These are phyloP conservation scores for Castor canadensis DNA, from an alignment of 2,113 vertebrate species.

Conservation along the genomic window DNA sequence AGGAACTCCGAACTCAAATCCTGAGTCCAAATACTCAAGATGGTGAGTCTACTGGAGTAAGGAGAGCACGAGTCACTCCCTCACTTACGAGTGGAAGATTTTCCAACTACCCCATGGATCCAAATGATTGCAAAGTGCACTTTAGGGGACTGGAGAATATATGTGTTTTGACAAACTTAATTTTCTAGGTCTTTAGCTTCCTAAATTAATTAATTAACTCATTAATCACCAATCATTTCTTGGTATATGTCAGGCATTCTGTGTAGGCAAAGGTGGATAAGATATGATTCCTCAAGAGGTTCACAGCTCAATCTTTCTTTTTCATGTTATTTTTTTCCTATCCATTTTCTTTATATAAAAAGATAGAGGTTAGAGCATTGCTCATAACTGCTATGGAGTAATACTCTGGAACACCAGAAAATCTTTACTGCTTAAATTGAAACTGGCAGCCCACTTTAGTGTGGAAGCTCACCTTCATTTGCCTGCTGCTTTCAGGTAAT, in stretches of 20 bases:
- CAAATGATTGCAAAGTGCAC: background rate
- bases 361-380: background rate
- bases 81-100: background rate
- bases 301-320: background rate
- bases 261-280: background rate
- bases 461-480: background rate
- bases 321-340: background rate
- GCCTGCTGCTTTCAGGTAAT: background rate
- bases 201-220: background rate
- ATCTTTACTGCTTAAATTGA: background rate
- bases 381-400: background rate
- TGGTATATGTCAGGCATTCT: background rate
- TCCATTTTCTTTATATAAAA: background rate
- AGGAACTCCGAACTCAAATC: conserved; percentile 88
- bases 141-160: conserved; percentile 2
- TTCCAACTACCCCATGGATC: background rate
- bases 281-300: background rate
- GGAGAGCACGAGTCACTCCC: background rate
- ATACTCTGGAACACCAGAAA: background rate
- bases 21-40: conserved; percentile 92
- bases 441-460: background rate
- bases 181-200: conserved; percentile 10
- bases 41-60: conserved; percentile 83
- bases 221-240: background rate
- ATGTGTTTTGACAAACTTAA: background rate